These are phyloP conservation scores for Clivina fossor DNA, from an alignment of 2,888 invertebrate species.

Conservation along the genomic window DNA sequence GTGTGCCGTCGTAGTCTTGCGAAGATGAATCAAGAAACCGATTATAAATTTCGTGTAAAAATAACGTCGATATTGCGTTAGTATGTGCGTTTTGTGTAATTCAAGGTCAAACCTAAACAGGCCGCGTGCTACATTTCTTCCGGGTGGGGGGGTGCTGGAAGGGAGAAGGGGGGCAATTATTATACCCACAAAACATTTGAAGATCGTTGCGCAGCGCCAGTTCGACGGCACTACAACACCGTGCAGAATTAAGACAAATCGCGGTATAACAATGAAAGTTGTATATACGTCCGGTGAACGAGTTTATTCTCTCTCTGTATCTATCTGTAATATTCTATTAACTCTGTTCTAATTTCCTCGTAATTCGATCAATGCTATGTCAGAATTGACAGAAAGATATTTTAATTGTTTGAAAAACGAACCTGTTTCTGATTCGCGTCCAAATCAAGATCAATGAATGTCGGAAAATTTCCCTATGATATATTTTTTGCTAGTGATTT, in stretches of 20 bases:
- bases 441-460: conserved; percentile 1
- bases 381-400: conserved; percentile 26
- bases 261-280: conserved; percentile 30
- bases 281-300: conserved; percentile 13
- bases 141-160: neutral
- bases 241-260: conserved; percentile 28
- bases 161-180: too few relatives aligned
- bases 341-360: conserved; percentile 22
- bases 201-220: neutral
- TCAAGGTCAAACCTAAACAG: conserved; percentile 33
- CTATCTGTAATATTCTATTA: conserved; percentile 30
- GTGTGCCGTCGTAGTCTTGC: conserved; percentile 8
- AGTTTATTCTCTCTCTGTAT: too few relatives aligned
- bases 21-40: conserved; percentile 24
- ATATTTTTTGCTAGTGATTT: conserved; percentile 12
- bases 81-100: conserved; percentile 28
- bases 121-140: conserved; percentile 28
- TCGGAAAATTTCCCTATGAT: conserved; percentile 2
- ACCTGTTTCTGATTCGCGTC: conserved; percentile 19
- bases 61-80: conserved; percentile 10
- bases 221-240: neutral
- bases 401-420: conserved; percentile 24
- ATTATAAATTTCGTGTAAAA: conserved; percentile 32
- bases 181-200: conserved; percentile 15
- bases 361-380: conserved; percentile 20